A percentile compares a stretch with the other conserved stretches of the same genome.
Conservation (phyloP, 2,888 invertebrate genomes). For the Lasioglossum leucozonium region DNA sequence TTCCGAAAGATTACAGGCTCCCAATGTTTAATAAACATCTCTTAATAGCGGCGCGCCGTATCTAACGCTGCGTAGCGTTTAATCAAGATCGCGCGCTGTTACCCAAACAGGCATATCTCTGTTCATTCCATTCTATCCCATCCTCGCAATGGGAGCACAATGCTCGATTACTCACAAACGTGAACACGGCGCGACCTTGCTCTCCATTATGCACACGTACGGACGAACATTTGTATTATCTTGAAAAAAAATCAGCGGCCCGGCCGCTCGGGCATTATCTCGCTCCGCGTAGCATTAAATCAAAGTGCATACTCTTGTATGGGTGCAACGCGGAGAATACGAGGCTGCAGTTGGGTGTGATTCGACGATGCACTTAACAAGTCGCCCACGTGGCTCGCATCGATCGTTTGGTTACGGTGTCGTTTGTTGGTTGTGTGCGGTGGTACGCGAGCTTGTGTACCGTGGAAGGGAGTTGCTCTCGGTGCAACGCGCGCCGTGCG, state of each 20-base stretch:
- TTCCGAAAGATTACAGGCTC: neutral
- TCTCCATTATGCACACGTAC: constrained; percentile 54
- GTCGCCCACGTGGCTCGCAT: constrained; percentile 72
- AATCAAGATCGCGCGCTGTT: constrained; percentile 48
- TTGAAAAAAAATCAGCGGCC: constrained; percentile 40
- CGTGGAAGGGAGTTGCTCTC: neutral
- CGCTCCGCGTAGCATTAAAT: constrained; percentile 62
- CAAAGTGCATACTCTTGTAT: constrained; percentile 67
- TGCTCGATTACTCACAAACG: constrained; percentile 55
- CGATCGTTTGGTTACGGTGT: constrained; percentile 40
- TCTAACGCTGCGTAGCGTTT: constrained; percentile 35
- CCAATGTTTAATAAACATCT: constrained; percentile 48
- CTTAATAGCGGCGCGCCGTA: constrained; percentile 28
- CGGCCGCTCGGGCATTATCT: constrained; percentile 58
- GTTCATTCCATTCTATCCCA: constrained; percentile 41
- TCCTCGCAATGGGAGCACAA: constrained; percentile 56
- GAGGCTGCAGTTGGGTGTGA: constrained; percentile 68
- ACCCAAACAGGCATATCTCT: constrained; percentile 50
- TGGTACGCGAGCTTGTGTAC: neutral
- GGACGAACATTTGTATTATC: constrained; percentile 59
- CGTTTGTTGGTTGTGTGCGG: neutral
- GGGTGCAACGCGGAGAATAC: constrained; percentile 58
- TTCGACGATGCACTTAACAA: constrained; percentile 72
- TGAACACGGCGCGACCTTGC: constrained; percentile 57
- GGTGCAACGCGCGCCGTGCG: neutral